Conservation (phyloP, 2,888 invertebrate species). For the Hedya salicella region DNA sequence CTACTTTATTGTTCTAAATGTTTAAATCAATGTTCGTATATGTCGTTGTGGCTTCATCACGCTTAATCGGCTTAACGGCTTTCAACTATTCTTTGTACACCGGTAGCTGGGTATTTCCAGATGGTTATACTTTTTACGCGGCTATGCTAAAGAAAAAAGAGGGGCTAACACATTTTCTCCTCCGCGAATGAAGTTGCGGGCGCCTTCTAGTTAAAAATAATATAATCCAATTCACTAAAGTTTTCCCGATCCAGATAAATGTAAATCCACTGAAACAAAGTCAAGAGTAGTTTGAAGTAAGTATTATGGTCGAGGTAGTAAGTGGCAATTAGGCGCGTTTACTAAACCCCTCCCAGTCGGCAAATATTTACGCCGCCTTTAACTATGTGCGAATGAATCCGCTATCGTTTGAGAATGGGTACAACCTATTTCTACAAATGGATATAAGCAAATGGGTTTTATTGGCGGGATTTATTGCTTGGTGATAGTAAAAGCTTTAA, state of each 20-base stretch:
- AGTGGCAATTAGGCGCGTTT: constrained; percentile 63
- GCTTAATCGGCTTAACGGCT: no score
- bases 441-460: background rate
- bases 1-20: no score
- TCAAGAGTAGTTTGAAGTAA: constrained; percentile 50
- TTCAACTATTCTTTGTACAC: no score
- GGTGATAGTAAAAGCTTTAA: background rate
- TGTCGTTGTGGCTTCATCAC: no score
- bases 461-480: background rate
- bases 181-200: no score
- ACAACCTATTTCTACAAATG: constrained; percentile 12
- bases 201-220: background rate
- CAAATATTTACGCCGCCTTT: constrained; percentile 52
- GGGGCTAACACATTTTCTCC: no score
- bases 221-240: background rate
- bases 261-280: constrained; percentile 22
- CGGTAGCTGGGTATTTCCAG: no score
- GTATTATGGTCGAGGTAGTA: constrained; percentile 44
- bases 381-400: constrained; percentile 51
- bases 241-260: constrained; percentile 45
- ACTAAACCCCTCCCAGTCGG: constrained; percentile 49
- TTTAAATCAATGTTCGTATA: no score
- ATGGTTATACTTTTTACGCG: no score
- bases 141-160: no score
- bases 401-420: constrained; percentile 35